These are phyloP conservation scores for Ceryle rudis DNA, from an alignment of 2,797 vertebrate genomes.

Conservation along the genomic window DNA sequence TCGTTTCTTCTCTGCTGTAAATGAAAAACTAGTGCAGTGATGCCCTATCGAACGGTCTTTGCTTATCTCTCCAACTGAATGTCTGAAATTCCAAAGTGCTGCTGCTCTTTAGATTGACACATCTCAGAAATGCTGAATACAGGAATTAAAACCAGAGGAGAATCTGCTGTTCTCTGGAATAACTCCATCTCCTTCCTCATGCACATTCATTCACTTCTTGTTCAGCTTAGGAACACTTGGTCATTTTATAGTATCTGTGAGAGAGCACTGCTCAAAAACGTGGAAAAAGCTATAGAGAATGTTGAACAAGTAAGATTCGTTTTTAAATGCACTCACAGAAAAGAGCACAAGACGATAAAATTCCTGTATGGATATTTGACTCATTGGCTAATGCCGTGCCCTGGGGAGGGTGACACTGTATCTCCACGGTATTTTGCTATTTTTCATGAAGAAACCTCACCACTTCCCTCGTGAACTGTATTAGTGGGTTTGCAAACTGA, in stretches of 20 bases:
- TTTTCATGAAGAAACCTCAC: not conserved
- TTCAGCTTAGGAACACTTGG: not conserved
- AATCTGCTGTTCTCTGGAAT: not conserved
- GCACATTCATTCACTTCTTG: not conserved
- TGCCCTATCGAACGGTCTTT: not conserved
- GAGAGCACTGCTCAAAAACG: not conserved
- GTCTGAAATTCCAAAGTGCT: not conserved
- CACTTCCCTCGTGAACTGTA: not conserved
- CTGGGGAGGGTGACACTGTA: not conserved
- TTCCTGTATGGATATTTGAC: not conserved
- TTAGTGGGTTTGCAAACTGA: not conserved
- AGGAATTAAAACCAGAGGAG: not conserved
- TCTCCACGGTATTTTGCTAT: not conserved
- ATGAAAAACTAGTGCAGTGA: accelerated
- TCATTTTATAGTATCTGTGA: not conserved
- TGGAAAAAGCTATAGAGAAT: not conserved
- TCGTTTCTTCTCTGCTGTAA: not conserved
- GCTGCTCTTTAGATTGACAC: not conserved
- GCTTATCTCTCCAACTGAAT: not conserved
- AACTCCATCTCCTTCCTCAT: not conserved
- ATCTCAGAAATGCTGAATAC: not conserved
- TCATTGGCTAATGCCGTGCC: not conserved
- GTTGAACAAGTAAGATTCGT: not conserved
- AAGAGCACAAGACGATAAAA: not conserved
- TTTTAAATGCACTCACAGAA: not conserved